Evolutionary conservation across 2,888 invertebrate species (phyloP), one percentile per base, ranked within the genome.

Genomic region (Ormyrus rosae): DNA sequence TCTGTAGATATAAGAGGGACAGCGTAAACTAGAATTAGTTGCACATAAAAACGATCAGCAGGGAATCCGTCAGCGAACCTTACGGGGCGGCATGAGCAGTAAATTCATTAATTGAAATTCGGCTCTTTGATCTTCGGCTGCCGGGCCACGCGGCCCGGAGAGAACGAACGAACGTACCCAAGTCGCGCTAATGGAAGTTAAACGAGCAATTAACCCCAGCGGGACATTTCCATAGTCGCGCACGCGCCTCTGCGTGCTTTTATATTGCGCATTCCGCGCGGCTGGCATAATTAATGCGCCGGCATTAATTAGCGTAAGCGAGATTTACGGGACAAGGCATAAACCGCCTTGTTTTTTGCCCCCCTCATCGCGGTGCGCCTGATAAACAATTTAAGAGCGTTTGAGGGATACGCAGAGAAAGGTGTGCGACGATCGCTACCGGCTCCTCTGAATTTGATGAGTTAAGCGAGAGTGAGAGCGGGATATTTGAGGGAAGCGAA

Each of bases 141-240:
- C 34, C 34, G 34, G 34, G 34, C 34, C 34, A 34, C 34, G 34
- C 2, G 34, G 34, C 34, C 34, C 4, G 53, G 7, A 53, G 53
- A 8, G n/a, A 6, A 5, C 5, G 58, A 45, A 13, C 19, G 7
- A 13, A n/a, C 10, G 58, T 13, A 13, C 19, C 6, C 11, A n/a
- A 45, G 8, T 11, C 51, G 19, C 58, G 60, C 74, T 75, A 71
- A 75, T 71, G 60, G 67, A 70, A 75, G 60, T 58, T 75, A 80
- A 80, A 75, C 67, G 75, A 71, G 69, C 80, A 80, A 80, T 75
- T 70, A 65, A 71, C 65, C 50, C 67, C 69, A 13, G 5, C 19
- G 67, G 60, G 50, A 69, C 63, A 74, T 64, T 78, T 72, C 61
- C 72, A 67, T 72, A 48, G 34, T 45, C 56, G 11, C 13, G 34